Conservation (phyloP, 2,113 vertebrate species). For the Indicator indicator region DNA sequence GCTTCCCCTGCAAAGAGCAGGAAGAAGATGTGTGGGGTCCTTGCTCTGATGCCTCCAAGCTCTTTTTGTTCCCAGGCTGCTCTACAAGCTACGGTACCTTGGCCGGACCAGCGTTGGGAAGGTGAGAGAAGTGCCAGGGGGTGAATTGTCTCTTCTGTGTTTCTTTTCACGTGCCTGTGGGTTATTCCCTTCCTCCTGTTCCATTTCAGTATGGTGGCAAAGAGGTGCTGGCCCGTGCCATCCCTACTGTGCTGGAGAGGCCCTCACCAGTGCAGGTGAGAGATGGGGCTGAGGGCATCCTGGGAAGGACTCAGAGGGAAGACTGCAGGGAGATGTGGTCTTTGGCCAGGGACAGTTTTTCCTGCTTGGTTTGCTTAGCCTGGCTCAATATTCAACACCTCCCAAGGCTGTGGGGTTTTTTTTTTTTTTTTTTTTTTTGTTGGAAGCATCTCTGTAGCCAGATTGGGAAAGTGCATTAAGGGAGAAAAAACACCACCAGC, state of each 20-base stretch:
- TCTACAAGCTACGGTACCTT: constrained; percentile 79
- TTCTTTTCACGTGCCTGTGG: rapidly evolving
- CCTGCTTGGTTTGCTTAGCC: not conserved
- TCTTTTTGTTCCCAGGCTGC: constrained; percentile 69
- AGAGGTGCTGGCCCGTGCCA: constrained; percentile 79
- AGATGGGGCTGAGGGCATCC: rapidly evolving
- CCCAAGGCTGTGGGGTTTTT: too few relatives aligned
- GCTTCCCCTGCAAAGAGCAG: not conserved
- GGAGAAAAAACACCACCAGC: not conserved
- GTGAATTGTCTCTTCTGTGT: not conserved
- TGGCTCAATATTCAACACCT: not conserved
- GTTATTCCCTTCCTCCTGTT: not conserved
- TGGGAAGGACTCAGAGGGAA: not conserved
- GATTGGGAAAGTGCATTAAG: not conserved
- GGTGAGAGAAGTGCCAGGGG: constrained; percentile 51
- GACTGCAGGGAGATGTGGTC: not conserved
- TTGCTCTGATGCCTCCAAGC: not conserved
- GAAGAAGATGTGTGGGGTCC: not conserved
- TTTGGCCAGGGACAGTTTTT: not conserved
- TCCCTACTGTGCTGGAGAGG: constrained; percentile 72
- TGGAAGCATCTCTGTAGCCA: not conserved
- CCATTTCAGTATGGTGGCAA: constrained; percentile 79
- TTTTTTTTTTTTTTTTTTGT: not conserved
- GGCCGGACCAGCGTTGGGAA: constrained; percentile 76
- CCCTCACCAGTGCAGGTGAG: constrained; percentile 64